Conservation (phyloP, 2,113 vertebrate genomes). For the Platichthys stellatus region DNA sequence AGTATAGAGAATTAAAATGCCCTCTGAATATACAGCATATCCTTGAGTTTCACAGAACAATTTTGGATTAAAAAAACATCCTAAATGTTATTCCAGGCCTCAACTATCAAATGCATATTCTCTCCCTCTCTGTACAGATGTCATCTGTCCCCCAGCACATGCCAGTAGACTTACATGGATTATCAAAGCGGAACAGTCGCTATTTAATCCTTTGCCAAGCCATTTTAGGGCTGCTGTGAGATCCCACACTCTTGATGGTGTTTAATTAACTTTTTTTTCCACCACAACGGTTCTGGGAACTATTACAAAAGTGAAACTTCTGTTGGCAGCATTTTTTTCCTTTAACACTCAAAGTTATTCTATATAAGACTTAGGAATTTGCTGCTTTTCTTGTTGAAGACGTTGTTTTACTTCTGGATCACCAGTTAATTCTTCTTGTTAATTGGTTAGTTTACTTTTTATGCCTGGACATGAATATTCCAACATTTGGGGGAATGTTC, state of each 20-base stretch:
- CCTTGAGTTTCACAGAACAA: slow-evolving; percentile 4
- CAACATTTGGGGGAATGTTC: slow-evolving; percentile 2
- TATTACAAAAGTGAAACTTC: slow-evolving; percentile 54
- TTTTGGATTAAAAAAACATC: slow-evolving; percentile 5
- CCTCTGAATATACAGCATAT: slow-evolving; percentile 7
- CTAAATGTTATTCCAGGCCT: slow-evolving; percentile 16
- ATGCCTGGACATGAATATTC: neutral
- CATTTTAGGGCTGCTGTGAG: slow-evolving; percentile 53
- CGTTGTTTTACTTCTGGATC: neutral
- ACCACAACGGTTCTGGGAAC: slow-evolving; percentile 62
- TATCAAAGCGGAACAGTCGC: slow-evolving; percentile 62
- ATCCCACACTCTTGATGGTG: slow-evolving; percentile 49
- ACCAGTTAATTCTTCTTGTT: neutral
- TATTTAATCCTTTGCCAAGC: slow-evolving; percentile 65
- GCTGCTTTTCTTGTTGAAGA: neutral
- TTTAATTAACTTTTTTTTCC: slow-evolving; percentile 73
- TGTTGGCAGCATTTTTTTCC: slow-evolving; percentile 13
- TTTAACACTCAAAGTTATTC: slow-evolving; percentile 25
- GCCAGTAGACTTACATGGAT: slow-evolving; percentile 47
- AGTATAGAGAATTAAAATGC: neutral
- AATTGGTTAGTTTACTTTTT: neutral
- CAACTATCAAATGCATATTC: slow-evolving; percentile 36
- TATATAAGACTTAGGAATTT: too few relatives aligned
- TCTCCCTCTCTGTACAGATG: slow-evolving; percentile 31
- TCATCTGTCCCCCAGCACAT: slow-evolving; percentile 44